These are phyloP conservation scores for Pedionomus torquatus DNA, from an alignment of 2,113 vertebrate species.

Conservation along the genomic window DNA sequence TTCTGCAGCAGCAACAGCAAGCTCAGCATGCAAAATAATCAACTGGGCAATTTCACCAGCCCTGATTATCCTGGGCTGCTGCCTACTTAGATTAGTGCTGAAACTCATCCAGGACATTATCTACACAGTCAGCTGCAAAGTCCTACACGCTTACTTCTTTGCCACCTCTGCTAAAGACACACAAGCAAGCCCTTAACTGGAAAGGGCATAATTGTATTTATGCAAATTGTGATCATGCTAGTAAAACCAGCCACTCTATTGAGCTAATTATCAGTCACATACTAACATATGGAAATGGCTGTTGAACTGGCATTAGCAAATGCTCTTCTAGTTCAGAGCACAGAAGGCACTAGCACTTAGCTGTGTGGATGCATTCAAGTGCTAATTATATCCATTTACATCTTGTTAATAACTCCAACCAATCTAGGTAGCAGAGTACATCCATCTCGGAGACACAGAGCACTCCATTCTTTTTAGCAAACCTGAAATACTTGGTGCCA, in stretches of 20 bases:
- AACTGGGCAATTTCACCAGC: background rate
- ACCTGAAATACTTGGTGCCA: background rate
- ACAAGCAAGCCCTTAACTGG: background rate
- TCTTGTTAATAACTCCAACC: background rate
- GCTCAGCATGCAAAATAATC: constrained; percentile 26
- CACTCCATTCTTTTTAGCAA: background rate
- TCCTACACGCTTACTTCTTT: background rate
- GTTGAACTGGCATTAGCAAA: background rate
- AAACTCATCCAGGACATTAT: constrained; percentile 1
- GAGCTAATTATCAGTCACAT: background rate
- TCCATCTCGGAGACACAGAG: background rate
- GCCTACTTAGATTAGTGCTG: constrained; percentile 17
- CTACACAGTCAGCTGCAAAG: background rate
- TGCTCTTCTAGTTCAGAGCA: background rate
- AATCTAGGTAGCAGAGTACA: background rate
- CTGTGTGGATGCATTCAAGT: background rate
- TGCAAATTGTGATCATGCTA: background rate
- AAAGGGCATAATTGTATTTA: background rate
- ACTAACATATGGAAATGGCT: background rate
- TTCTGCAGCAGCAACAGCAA: background rate
- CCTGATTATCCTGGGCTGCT: constrained; percentile 33
- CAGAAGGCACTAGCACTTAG: background rate
- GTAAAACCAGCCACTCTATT: background rate
- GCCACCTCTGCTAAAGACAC: background rate
- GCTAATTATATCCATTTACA: background rate